Conservation (phyloP, 2,888 invertebrate genomes). For the Lampropteryx suffumata region DNA sequence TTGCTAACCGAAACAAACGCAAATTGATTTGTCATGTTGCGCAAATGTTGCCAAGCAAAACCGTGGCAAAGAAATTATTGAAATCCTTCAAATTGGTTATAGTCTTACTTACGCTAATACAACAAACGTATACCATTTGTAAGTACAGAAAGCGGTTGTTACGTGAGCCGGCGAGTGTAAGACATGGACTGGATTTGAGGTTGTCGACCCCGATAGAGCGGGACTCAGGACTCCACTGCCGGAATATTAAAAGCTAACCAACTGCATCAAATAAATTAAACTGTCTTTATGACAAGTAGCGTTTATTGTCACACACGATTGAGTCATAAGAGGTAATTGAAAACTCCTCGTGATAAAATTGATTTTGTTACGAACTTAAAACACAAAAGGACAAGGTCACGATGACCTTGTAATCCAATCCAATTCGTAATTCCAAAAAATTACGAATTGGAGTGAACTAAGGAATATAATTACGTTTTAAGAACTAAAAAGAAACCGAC, state of each 20-base stretch:
- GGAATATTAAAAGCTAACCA: constrained; percentile 64
- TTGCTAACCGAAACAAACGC: constrained; percentile 21
- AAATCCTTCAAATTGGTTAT: constrained; percentile 24
- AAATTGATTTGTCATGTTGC: constrained; percentile 28
- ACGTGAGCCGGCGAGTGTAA: constrained; percentile 75
- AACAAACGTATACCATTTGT: constrained; percentile 21
- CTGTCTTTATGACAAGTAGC: constrained; percentile 12
- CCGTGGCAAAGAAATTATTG: constrained; percentile 21
- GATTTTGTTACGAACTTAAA: neutral
- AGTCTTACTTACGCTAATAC: constrained; percentile 29
- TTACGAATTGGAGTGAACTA: neutral
- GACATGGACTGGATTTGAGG: constrained; percentile 78
- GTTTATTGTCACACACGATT: neutral
- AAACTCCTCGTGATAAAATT: neutral
- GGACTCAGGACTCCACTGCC: constrained; percentile 76
- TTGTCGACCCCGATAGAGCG: constrained; percentile 70
- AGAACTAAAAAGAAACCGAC: too few species aligned
- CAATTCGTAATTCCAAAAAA: neutral
- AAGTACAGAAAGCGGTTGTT: constrained; percentile 72
- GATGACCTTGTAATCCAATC: neutral
- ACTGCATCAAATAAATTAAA: constrained; percentile 33
- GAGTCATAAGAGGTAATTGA: neutral
- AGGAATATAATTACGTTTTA: too few species aligned
- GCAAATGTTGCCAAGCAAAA: constrained; percentile 4
- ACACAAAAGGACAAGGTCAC: neutral